Conservation (phyloP, 2,797 vertebrate species). For the Hippoglossus hippoglossus region DNA sequence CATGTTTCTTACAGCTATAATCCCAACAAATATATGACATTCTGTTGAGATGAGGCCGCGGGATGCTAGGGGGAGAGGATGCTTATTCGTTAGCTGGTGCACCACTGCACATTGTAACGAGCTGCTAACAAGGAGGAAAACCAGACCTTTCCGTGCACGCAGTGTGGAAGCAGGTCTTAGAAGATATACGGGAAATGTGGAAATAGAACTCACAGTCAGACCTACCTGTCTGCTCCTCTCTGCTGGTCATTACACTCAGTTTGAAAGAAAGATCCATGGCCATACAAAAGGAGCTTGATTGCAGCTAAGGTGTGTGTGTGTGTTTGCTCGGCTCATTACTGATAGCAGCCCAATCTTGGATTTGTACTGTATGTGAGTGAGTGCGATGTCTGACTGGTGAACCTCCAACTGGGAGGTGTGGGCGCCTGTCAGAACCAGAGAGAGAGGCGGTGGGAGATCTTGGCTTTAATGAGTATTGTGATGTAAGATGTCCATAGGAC, state of each 20-base stretch:
- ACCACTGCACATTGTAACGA: neutral
- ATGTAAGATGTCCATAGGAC: constrained; percentile 34
- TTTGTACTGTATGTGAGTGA: constrained; percentile 5
- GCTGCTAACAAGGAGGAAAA: neutral
- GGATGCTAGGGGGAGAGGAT: neutral
- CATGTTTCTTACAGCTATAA: constrained; percentile 8
- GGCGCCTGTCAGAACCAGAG: constrained; percentile 23
- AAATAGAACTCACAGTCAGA: neutral
- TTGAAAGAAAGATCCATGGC: neutral
- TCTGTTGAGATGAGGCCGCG: neutral
- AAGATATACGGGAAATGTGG: neutral
- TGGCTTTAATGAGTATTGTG: constrained; percentile 45
- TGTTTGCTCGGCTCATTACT: constrained; percentile 13
- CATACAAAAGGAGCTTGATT: constrained; percentile 5
- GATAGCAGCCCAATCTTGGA: constrained; percentile 25
- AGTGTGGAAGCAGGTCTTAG: neutral
- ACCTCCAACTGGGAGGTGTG: constrained; percentile 38
- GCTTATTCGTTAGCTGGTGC: constrained; percentile 16
- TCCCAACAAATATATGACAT: constrained; percentile 1
- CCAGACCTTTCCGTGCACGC: neutral
- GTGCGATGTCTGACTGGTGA: constrained; percentile 29
- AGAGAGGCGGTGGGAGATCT: constrained; percentile 10
- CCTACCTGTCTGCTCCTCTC: neutral
- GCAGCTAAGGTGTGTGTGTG: neutral
- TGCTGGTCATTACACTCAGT: neutral